These are phyloP conservation scores for Ophioninae sp. DNA, from an alignment of 2,888 invertebrate species.

Conservation along the genomic window DNA sequence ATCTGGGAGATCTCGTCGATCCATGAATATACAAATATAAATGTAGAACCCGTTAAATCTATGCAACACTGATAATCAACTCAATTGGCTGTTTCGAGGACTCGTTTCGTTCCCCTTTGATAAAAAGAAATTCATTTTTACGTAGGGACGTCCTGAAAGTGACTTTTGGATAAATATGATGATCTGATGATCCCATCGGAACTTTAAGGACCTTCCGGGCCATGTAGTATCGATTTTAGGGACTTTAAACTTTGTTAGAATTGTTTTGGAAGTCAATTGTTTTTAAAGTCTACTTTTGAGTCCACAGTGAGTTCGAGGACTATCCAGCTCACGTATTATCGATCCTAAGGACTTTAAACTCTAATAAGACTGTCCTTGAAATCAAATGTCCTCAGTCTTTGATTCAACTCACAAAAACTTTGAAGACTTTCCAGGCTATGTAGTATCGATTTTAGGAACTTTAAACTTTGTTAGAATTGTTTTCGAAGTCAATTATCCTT, in stretches of 20 bases:
- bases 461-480: neutral
- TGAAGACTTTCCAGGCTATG: neutral
- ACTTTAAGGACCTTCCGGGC: neutral
- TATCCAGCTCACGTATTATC: neutral
- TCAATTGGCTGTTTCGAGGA: neutral
- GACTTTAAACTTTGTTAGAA: neutral
- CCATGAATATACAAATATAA: constrained; percentile 40
- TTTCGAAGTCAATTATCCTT: neutral
- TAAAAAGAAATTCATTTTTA: neutral
- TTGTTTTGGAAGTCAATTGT: neutral
- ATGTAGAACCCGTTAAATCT: neutral
- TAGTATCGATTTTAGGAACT: neutral
- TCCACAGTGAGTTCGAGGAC: neutral
- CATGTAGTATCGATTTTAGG: neutral
- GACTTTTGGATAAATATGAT: neutral
- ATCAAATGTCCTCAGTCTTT: neutral
- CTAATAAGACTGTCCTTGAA: neutral
- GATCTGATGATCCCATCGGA: neutral
- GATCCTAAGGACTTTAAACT: neutral
- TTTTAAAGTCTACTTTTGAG: too few species aligned
- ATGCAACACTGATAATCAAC: neutral
- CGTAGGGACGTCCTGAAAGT: neutral
- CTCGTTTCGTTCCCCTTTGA: neutral
- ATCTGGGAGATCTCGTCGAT: constrained; percentile 58
- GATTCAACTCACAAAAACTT: neutral